Evolutionary conservation across 2,888 invertebrate genomes (phyloP).

Genomic region (Ypsolopha sequella): DNA sequence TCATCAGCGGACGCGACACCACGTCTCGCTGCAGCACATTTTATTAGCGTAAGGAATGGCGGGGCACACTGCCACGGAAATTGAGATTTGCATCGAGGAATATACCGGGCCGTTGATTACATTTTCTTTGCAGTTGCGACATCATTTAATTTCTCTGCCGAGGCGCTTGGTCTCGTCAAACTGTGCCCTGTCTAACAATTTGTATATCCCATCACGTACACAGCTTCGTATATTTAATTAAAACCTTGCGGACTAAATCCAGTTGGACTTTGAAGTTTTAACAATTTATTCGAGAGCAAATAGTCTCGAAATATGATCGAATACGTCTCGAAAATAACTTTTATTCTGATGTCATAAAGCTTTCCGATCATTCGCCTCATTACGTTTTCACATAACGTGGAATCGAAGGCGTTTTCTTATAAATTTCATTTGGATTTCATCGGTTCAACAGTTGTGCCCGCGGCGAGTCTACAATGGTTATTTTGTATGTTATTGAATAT

Average conservation of each 20-base stretch:
- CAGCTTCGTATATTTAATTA: no score
- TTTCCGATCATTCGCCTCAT: constrained; percentile 35
- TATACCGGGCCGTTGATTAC: constrained; percentile 60
- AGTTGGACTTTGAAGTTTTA: no score
- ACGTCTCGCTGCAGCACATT: constrained; percentile 65
- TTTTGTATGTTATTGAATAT: constrained; percentile 8
- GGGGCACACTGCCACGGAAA: constrained; percentile 63
- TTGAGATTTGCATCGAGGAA: constrained; percentile 63
- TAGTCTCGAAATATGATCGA: neutral
- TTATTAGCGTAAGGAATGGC: constrained; percentile 71
- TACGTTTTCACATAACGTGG: constrained; percentile 39
- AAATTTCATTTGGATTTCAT: constrained; percentile 48
- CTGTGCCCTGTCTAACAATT: constrained; percentile 36
- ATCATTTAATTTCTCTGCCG: constrained; percentile 56
- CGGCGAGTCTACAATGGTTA: constrained; percentile 11
- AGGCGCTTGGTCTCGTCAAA: constrained; percentile 40
- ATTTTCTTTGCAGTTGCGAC: constrained; percentile 64
- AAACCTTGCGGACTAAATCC: no score
- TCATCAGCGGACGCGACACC: constrained; percentile 68
- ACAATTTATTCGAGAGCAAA: neutral
- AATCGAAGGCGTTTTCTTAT: constrained; percentile 35
- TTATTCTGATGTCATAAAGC: constrained; percentile 10
- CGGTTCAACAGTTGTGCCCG: constrained; percentile 24
- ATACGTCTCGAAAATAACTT: no score
- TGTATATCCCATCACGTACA: constrained; percentile 1